Evolutionary conservation across 2,888 invertebrate species (phyloP).

Genomic region (Tortrix viridana): DNA sequence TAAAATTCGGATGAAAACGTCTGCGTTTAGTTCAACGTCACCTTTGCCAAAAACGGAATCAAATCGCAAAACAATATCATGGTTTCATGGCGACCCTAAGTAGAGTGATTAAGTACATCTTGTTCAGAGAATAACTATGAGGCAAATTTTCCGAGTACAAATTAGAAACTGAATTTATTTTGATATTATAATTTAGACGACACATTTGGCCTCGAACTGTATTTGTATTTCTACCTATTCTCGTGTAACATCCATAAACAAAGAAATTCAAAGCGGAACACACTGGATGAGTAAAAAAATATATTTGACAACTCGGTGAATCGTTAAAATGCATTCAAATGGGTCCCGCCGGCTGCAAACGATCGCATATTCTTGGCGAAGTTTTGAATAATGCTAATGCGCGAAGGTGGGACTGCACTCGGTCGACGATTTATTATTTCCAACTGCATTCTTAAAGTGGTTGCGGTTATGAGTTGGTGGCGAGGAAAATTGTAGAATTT

Average conservation of each 20-base stretch:
- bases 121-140: too few relatives aligned
- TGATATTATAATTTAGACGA: too few relatives aligned
- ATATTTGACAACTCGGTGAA: conserved; percentile 22
- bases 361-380: conserved; percentile 44
- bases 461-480: conserved; percentile 26
- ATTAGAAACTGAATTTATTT: too few relatives aligned
- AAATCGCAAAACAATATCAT: too few relatives aligned
- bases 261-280: not conserved
- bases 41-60: too few relatives aligned
- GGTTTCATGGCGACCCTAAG: too few relatives aligned
- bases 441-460: conserved; percentile 39
- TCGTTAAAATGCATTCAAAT: conserved; percentile 34
- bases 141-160: too few relatives aligned
- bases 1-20: too few relatives aligned
- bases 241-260: not conserved
- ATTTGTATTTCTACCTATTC: too few relatives aligned
- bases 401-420: conserved; percentile 35
- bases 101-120: too few relatives aligned
- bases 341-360: conserved; percentile 39
- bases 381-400: conserved; percentile 54
- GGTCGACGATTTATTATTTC: conserved; percentile 45
- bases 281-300: conserved; percentile 5
- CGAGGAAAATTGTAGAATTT: not conserved
- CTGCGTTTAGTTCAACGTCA: too few relatives aligned
- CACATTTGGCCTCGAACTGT: too few relatives aligned